These are phyloP conservation scores for Steinernema khuongi DNA, from an alignment of 1,140 invertebrate genomes.

Conservation along the genomic window DNA sequence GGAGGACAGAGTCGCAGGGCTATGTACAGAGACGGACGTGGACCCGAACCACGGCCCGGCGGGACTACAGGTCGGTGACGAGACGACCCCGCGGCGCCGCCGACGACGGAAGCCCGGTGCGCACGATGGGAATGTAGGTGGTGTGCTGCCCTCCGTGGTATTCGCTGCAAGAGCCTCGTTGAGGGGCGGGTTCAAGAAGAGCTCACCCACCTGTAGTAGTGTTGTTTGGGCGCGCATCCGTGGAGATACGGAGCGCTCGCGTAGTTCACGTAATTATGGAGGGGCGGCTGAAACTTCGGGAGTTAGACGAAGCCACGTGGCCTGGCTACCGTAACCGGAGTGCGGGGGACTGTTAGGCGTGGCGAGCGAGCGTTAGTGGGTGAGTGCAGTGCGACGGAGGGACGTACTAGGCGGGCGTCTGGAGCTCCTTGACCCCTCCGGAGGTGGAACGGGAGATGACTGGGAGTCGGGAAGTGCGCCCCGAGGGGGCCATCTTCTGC, in stretches of 20 bases:
- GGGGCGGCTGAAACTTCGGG: not conserved
- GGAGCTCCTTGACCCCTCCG: not conserved
- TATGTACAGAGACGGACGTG: constrained; percentile 3
- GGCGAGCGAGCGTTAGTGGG: not conserved
- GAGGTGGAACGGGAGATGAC: not conserved
- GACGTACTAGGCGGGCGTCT: not conserved
- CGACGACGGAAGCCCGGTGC: not conserved
- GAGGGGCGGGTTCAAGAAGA: not conserved
- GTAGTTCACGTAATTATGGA: constrained; percentile 14
- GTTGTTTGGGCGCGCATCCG: not conserved
- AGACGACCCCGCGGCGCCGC: not conserved
- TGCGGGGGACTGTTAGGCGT: not conserved
- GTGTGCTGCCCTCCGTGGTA: not conserved
- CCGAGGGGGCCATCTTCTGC: not conserved
- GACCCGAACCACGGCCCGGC: not conserved
- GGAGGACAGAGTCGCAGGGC: not conserved
- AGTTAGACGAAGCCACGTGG: not conserved
- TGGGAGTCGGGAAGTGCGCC: not conserved
- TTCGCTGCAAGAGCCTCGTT: not conserved
- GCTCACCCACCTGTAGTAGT: not conserved
- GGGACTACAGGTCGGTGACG: not conserved
- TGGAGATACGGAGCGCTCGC: not conserved
- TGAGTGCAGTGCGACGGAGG: not conserved
- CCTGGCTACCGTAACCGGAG: not conserved
- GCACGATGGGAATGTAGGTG: constrained; percentile 1